phyloP scores from a whole-genome alignment of 2,113 vertebrate species.

The Tamias sibiricus region DNA sequence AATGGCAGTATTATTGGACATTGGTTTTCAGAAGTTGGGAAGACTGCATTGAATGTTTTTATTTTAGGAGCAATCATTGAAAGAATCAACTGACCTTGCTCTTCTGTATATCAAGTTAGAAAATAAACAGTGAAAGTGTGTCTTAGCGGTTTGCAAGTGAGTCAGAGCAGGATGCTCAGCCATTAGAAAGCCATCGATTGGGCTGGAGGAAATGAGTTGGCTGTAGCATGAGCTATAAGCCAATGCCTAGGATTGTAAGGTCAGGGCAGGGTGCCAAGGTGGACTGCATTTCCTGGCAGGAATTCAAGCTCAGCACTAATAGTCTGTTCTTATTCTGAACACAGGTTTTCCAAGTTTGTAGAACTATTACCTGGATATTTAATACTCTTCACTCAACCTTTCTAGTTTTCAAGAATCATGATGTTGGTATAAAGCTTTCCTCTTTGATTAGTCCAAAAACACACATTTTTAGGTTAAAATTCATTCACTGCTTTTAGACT shows the following conservation, averaged over 20 bases:
- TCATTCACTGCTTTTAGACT: not conserved
- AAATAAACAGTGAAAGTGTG: constrained; percentile 73
- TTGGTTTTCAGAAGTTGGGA: constrained; percentile 57
- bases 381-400: not conserved
- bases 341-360: not conserved
- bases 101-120: constrained; percentile 60
- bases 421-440: not conserved
- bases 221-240: constrained; percentile 37
- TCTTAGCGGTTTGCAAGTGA: constrained; percentile 80
- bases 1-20: not conserved
- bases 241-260: constrained; percentile 26
- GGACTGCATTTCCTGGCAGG: not conserved
- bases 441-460: not conserved
- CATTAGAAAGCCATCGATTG: constrained; percentile 77
- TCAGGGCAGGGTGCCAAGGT: constrained; percentile 58
- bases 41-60: constrained; percentile 48
- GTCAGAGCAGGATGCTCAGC: constrained; percentile 67
- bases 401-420: not conserved
- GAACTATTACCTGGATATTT: constrained; percentile 18
- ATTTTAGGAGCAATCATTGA: constrained; percentile 70
- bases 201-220: constrained; percentile 77
- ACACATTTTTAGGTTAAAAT: constrained; percentile 15
- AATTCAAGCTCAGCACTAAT: not conserved
- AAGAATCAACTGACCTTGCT: constrained; percentile 78
- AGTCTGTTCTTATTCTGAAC: not conserved